phyloP scores from a whole-genome alignment of 2,113 vertebrate species.

The Atrichornis clamosus region DNA sequence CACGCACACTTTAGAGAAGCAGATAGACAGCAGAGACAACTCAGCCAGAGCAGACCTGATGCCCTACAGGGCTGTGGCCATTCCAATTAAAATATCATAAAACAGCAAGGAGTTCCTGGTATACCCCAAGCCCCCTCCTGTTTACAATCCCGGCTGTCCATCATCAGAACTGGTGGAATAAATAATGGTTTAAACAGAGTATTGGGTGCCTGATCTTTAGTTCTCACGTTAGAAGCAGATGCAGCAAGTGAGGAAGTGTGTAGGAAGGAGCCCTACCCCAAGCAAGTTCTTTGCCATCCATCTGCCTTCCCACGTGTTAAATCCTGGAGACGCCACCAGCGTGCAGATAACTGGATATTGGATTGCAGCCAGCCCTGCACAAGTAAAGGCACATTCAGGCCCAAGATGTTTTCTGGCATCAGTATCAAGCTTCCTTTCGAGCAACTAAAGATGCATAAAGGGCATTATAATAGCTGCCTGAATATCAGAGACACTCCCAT shows the following conservation, averaged over 20 bases:
- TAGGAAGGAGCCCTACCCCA: not conserved
- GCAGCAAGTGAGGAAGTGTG: not conserved
- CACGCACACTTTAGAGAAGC: not conserved
- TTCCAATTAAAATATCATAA: not conserved
- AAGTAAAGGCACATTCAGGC: slow-evolving; percentile 35
- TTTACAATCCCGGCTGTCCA: not conserved
- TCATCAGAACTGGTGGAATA: not conserved
- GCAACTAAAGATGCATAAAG: slow-evolving; percentile 6
- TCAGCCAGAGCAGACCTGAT: not conserved
- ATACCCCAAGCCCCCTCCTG: not conserved
- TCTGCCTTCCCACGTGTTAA: not conserved
- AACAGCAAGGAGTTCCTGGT: not conserved
- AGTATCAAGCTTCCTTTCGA: slow-evolving; percentile 8
- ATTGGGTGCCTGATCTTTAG: not conserved
- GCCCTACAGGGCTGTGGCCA: not conserved
- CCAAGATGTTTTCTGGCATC: slow-evolving; percentile 45
- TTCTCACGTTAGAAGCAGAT: not conserved
- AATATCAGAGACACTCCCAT: not conserved
- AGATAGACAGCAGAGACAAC: not conserved
- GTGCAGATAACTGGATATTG: slow-evolving; percentile 4
- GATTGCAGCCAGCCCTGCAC: slow-evolving; percentile 27
- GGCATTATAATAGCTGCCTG: not conserved
- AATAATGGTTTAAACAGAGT: not conserved
- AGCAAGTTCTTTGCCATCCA: not conserved
- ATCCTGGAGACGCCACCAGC: not conserved